Percentiles rank a stretch among this genome's conserved stretches.
Conservation (phyloP, 2,888 invertebrate genomes). For the Acanthosoma haemorrhoidale region DNA sequence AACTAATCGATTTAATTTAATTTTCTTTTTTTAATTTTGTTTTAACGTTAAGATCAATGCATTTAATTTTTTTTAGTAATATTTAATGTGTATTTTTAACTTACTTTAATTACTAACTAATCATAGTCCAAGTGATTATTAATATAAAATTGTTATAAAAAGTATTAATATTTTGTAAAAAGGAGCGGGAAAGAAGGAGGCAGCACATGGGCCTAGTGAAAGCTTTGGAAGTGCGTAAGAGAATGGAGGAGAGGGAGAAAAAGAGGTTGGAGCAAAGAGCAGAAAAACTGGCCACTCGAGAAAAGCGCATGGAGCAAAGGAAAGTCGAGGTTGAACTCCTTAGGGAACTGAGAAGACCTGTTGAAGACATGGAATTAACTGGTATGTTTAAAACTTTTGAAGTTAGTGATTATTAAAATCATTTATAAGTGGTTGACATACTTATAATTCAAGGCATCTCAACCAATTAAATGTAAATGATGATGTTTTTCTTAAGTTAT, state of each 20-base stretch:
- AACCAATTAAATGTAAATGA: too few species aligned
- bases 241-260: slow-evolving; percentile 76
- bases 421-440: too few species aligned
- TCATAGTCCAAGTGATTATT: background rate
- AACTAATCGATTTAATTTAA: background rate
- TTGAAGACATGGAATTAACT: slow-evolving; percentile 82
- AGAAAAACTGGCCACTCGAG: slow-evolving; percentile 77
- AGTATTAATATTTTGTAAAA: slow-evolving; percentile 24
- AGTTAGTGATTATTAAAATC: too few species aligned
- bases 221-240: slow-evolving; percentile 76
- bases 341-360: slow-evolving; percentile 75
- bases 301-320: slow-evolving; percentile 71
- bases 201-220: slow-evolving; percentile 87
- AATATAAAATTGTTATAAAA: background rate
- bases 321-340: slow-evolving; percentile 60
- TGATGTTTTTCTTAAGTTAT: too few species aligned
- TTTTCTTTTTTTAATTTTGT: background rate
- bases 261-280: slow-evolving; percentile 63
- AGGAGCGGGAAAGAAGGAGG: slow-evolving; percentile 82
- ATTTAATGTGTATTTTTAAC: background rate
- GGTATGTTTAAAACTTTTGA: slow-evolving; percentile 43
- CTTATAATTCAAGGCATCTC: too few species aligned
- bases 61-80: background rate
- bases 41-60: background rate
- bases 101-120: background rate